A percentile compares a stretch with the other conserved stretches of the same genome.
Conservation (phyloP, 2,797 vertebrate genomes). For the Dicrostonyx torquatus region DNA sequence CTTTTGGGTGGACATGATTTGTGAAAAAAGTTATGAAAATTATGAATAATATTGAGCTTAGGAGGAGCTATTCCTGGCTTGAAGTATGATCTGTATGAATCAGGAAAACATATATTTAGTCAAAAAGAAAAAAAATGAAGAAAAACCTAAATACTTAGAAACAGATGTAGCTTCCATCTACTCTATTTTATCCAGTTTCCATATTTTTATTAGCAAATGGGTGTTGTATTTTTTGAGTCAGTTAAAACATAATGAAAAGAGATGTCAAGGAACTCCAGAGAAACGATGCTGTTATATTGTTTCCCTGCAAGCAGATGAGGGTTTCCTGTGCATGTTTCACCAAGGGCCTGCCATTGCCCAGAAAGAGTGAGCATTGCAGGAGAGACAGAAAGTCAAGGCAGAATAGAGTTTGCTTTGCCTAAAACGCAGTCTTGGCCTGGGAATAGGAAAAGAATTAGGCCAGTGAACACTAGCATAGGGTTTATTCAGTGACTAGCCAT, state of each 20-base stretch:
- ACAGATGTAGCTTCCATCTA: background rate
- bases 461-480: background rate
- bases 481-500: background rate
- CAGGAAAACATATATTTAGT: background rate
- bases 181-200: background rate
- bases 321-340: background rate
- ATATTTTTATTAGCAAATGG: slow-evolving; percentile 2
- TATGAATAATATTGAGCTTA: background rate
- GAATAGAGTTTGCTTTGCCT: background rate
- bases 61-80: background rate
- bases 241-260: slow-evolving; percentile 24
- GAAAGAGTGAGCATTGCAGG: background rate
- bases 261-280: background rate
- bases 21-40: background rate
- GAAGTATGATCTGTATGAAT: background rate
- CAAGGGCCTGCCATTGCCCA: background rate
- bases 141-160: background rate
- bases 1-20: background rate
- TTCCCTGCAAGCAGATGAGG: background rate
- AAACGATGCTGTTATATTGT: background rate
- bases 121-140: background rate
- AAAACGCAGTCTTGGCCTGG: background rate
- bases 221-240: background rate
- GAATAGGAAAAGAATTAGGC: rapidly evolving
- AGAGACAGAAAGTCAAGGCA: background rate